Evolutionary conservation across 2,797 vertebrate species (phyloP).

Genomic region (Hypotaenidia okinawae): DNA sequence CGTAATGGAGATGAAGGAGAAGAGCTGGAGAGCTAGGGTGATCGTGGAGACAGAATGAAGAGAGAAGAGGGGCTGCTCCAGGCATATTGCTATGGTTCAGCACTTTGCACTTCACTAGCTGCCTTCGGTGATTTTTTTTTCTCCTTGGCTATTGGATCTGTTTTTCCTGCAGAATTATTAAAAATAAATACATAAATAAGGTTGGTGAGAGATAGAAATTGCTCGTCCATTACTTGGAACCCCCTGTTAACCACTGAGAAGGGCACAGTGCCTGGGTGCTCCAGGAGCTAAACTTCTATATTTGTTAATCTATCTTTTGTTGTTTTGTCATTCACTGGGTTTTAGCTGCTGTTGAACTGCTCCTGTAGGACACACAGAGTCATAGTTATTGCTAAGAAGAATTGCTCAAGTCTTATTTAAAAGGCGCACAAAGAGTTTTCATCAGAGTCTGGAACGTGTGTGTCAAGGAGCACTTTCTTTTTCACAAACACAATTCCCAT

Average conservation of each 20-base stretch:
- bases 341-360: not conserved
- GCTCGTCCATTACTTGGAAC: not conserved
- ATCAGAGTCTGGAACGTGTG: not conserved
- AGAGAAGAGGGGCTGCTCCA: not conserved
- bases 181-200: not conserved
- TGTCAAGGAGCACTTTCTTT: not conserved
- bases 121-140: not conserved
- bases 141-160: not conserved
- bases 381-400: not conserved
- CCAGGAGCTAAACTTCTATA: not conserved
- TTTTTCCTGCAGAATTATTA: not conserved
- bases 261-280: not conserved
- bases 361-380: not conserved
- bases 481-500: not conserved
- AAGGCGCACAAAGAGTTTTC: not conserved
- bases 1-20: not conserved
- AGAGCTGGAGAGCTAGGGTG: not conserved
- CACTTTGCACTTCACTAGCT: not conserved
- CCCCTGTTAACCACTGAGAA: not conserved
- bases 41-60: not conserved
- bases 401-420: not conserved
- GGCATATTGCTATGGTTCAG: not conserved
- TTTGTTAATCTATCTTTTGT: not conserved
- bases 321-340: constrained; percentile 5
- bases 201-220: not conserved